phyloP scores from a whole-genome alignment of 2,113 vertebrate species.

The Gavia stellata region DNA sequence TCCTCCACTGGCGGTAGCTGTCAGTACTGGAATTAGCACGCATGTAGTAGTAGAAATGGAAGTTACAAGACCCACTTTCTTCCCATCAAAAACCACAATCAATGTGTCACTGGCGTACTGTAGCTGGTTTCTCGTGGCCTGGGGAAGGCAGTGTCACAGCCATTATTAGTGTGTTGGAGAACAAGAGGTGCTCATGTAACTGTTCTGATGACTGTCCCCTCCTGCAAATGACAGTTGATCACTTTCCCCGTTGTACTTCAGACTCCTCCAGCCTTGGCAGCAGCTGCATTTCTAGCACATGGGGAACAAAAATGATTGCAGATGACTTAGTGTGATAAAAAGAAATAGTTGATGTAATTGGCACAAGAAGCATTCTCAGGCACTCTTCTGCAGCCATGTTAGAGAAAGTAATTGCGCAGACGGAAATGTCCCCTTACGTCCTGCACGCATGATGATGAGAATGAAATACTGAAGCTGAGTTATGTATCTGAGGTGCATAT shows the following conservation, averaged over 20 bases:
- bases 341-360: not conserved
- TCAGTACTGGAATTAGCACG: not conserved
- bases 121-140: not conserved
- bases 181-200: not conserved
- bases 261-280: not conserved
- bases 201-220: not conserved
- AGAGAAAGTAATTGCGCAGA: not conserved
- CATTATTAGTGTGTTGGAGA: not conserved
- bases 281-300: not conserved
- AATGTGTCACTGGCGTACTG: not conserved
- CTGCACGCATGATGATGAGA: not conserved
- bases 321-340: not conserved
- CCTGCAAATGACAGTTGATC: not conserved
- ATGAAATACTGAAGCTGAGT: not conserved
- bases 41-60: not conserved
- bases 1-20: fast-evolving
- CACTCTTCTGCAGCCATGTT: not conserved
- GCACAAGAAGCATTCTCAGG: not conserved
- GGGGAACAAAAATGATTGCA: not conserved
- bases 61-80: not conserved
- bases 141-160: not conserved
- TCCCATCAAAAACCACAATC: not conserved
- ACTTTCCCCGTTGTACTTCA: fast-evolving
- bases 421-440: not conserved
- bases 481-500: fast-evolving